Evolutionary conservation across 2,797 vertebrate species (phyloP), one percentile per base, ranked within the genome.

Genomic region (Zenarchopterus dispar): DNA sequence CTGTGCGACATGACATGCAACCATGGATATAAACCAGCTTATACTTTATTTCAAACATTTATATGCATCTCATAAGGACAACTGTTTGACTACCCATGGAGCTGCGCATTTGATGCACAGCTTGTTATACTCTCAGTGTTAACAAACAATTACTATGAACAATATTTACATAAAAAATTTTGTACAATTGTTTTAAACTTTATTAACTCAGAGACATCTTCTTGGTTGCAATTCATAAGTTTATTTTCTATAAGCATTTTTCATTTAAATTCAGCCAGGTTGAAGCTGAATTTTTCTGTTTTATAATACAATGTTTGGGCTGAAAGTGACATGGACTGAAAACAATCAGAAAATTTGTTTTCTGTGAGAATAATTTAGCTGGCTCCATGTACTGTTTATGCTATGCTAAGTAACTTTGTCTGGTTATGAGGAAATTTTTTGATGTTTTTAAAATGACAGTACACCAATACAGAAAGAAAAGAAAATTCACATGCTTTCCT

Each of bases 401-500:
- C 28, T 28, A 6, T 28, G 33, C 33, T 2, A 36, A 36, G 33
- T 36, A 10, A 11, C 1, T 36, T 36, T 10, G 13, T 36, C 33
- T 2, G 33, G 33, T 31, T 31, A 1, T 31, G 4, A 31, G 28
- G 28, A 7, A 31, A 31, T 31, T 7, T 31, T 31, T 7, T 31
- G 28, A 31, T 31, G 28, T 1, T 36, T 36, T 36, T 36, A 10
- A 36, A 36, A 36, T 36, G 11, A 10, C 2, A 13, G 1, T 11
- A 10, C 5, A 2, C 33, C 9, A 36, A 13, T 11, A 36, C 3
- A 33, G 8, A 36, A 13, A 36, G 71, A 91, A 91, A 87, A 92
- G 86, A 92, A 92, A 93, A 92, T 88, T 86, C 89, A 91, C 76
- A 84, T 80, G 84, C 61, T 75, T 78, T 80, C 86, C 87, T 70